Evolutionary conservation across 2,888 invertebrate species (phyloP).

Genomic region (Drosophila paranaensis): DNA sequence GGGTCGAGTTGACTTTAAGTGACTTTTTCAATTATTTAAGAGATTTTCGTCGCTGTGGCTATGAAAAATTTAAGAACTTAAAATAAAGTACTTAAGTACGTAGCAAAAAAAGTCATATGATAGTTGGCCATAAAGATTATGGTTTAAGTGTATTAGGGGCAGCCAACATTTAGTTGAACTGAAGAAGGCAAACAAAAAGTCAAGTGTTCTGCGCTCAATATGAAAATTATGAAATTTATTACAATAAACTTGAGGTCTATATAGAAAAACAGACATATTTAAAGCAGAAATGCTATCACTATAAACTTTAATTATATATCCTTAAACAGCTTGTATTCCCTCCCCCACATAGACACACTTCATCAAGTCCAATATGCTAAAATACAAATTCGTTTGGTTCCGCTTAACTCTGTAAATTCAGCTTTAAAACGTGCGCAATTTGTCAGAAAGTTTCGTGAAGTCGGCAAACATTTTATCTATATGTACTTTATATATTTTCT

Average conservation of each 20-base stretch:
- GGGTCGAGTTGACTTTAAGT: slow-evolving; percentile 33
- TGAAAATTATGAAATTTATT: too few species aligned
- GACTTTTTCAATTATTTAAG: slow-evolving; percentile 39
- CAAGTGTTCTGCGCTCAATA: not conserved
- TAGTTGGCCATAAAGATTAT: not conserved
- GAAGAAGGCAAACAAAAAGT: not conserved
- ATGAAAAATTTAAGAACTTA: not conserved
- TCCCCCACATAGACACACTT: not conserved
- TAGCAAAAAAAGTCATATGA: not conserved
- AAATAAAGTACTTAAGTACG: not conserved
- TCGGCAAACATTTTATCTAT: slow-evolving; percentile 15
- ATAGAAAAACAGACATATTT: not conserved
- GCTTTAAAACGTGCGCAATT: slow-evolving; percentile 20
- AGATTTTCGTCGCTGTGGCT: slow-evolving; percentile 7
- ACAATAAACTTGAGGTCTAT: not conserved
- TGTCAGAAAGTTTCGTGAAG: slow-evolving; percentile 27
- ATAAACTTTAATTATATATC: too few species aligned
- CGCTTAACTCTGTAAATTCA: slow-evolving; percentile 2
- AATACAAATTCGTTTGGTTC: not conserved
- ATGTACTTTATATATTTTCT: slow-evolving; percentile 8
- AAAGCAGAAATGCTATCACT: not conserved
- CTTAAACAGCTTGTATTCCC: too few species aligned
- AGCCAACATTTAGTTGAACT: not conserved
- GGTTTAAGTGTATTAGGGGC: not conserved
- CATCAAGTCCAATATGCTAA: not conserved